Conservation (phyloP, 2,113 vertebrate genomes). For the Callospermophilus lateralis region DNA sequence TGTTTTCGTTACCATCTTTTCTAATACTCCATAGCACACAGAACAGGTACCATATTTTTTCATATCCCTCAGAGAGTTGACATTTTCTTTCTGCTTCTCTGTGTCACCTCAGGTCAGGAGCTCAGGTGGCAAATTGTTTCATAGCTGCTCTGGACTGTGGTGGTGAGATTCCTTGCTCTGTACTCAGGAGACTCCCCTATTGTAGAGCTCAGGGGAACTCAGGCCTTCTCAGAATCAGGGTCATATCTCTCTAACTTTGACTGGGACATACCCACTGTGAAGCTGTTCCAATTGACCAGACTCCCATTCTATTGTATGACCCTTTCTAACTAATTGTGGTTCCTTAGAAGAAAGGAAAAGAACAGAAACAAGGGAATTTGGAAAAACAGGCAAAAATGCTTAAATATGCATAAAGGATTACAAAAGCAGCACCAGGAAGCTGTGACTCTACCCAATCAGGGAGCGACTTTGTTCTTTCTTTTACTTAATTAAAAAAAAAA, state of each 20-base stretch:
- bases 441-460: no score
- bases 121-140: neutral
- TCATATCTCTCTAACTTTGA: neutral
- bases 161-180: no score
- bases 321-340: neutral
- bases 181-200: no score
- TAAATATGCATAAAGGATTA: neutral
- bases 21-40: neutral
- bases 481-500: neutral
- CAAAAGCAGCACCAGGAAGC: neutral
- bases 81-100: neutral
- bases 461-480: neutral
- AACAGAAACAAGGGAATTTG: neutral
- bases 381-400: neutral
- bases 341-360: neutral
- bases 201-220: neutral
- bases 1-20: neutral
- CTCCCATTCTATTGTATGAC: neutral
- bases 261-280: neutral
- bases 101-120: no score
- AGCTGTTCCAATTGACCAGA: neutral
- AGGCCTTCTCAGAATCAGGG: neutral
- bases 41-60: neutral
- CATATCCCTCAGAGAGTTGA: neutral
- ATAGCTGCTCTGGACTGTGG: fast-evolving